A percentile compares a stretch with the other conserved stretches of the same genome.
Evolutionary conservation across 2,888 invertebrate genomes (phyloP).

Genomic region (Punctoribates punctum): DNA sequence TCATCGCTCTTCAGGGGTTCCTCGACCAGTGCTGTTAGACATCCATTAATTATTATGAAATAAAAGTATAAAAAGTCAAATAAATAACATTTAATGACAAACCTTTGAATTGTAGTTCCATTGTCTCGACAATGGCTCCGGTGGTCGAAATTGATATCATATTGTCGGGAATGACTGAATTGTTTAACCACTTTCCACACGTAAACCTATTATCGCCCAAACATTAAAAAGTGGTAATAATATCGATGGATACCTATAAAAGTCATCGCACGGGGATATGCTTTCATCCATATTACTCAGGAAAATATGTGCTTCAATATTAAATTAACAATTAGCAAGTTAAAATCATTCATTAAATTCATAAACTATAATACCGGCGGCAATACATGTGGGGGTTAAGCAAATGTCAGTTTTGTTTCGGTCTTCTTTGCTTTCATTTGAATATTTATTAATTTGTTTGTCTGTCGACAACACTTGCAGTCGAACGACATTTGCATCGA

Average conservation of each 20-base stretch:
- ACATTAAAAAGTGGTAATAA: neutral
- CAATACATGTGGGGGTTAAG: conserved; percentile 71
- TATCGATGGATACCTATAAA: conserved; percentile 59
- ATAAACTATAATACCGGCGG: conserved; percentile 62
- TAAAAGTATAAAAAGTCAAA: neutral
- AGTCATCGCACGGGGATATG: conserved; percentile 75
- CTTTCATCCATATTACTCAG: conserved; percentile 66
- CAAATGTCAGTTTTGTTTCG: conserved; percentile 58
- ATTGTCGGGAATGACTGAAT: conserved; percentile 67
- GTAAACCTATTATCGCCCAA: conserved; percentile 63
- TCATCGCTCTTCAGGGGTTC: conserved; percentile 1
- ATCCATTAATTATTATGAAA: too few relatives aligned
- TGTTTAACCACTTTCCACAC: conserved; percentile 68
- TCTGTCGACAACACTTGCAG: neutral
- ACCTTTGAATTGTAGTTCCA: neutral
- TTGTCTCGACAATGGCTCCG: neutral
- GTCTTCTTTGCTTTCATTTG: neutral
- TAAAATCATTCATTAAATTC: neutral
- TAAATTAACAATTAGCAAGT: neutral
- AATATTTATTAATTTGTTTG: neutral
- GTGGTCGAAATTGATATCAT: conserved; percentile 66
- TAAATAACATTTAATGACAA: neutral
- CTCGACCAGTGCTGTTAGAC: conserved; percentile 37
- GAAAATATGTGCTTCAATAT: conserved; percentile 68
- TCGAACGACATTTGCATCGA: neutral